Conservation (phyloP, 2,797 vertebrate genomes). For the Ctenopoma multispine region DNA sequence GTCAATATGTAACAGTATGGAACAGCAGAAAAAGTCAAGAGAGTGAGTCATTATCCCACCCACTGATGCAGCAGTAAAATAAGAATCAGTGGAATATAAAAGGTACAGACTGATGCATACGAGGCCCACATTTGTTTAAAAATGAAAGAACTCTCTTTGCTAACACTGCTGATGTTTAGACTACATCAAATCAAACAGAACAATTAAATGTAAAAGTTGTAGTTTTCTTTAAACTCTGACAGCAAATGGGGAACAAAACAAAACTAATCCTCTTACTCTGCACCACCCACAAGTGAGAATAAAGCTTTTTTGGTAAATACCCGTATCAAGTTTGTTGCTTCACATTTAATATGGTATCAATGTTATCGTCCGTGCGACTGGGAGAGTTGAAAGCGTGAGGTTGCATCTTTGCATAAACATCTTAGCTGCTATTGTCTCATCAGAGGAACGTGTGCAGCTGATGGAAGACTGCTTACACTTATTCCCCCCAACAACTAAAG, state of each 20-base stretch:
- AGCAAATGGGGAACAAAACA: conserved; percentile 55
- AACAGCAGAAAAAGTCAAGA: neutral
- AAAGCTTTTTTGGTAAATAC: conserved; percentile 86
- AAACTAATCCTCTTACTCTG: conserved; percentile 85
- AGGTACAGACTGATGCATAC: neutral
- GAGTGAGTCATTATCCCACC: neutral
- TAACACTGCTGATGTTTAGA: neutral
- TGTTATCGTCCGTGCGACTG: conserved; percentile 76
- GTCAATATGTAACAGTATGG: neutral
- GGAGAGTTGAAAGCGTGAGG: conserved; percentile 75
- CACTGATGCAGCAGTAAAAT: neutral
- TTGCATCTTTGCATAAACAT: conserved; percentile 74
- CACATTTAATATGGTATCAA: conserved; percentile 79
- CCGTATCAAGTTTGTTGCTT: conserved; percentile 82
- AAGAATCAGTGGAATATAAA: neutral
- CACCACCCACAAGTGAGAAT: conserved; percentile 62
- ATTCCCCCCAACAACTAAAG: conserved; percentile 76
- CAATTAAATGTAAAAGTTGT: conserved; percentile 80
- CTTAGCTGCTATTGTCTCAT: conserved; percentile 68
- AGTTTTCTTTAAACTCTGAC: conserved; percentile 71
- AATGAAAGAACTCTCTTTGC: no score
- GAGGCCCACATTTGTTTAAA: no score
- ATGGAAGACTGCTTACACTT: conserved; percentile 80
- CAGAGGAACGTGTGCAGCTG: conserved; percentile 77
- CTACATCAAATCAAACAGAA: conserved; percentile 59